These are phyloP conservation scores for Fregetta grallaria DNA, from an alignment of 2,113 vertebrate species.

Conservation along the genomic window DNA sequence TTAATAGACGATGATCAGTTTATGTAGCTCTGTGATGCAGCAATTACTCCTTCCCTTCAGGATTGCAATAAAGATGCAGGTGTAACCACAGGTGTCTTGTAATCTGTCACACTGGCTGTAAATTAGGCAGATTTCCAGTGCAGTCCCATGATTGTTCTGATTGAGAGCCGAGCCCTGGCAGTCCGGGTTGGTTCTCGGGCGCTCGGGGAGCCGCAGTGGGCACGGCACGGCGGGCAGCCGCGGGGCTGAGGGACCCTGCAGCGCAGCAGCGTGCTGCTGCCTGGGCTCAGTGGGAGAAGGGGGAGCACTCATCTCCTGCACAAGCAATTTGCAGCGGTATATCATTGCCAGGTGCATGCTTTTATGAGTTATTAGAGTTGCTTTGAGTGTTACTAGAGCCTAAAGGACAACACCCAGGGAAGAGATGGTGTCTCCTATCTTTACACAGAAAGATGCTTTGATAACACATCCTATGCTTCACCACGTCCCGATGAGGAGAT, in stretches of 20 bases:
- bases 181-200: not conserved
- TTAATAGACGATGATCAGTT: rapidly evolving
- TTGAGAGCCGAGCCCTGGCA: not conserved
- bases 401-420: not conserved
- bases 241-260: not conserved
- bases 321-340: rapidly evolving
- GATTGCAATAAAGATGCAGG: not conserved
- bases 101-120: rapidly evolving
- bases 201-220: not conserved
- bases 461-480: not conserved
- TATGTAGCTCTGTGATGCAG: not conserved
- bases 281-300: not conserved
- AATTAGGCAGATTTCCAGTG: rapidly evolving
- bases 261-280: not conserved
- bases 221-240: not conserved
- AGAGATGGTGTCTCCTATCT: not conserved
- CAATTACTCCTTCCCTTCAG: not conserved
- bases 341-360: rapidly evolving
- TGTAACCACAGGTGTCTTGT: rapidly evolving
- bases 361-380: rapidly evolving
- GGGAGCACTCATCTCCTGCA: not conserved
- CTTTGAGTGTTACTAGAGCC: not conserved
- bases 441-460: not conserved
- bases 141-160: not conserved
- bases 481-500: not conserved